Evolutionary conservation across 2,797 vertebrate species (phyloP).

Genomic region (Sylvilagus floridanus): DNA sequence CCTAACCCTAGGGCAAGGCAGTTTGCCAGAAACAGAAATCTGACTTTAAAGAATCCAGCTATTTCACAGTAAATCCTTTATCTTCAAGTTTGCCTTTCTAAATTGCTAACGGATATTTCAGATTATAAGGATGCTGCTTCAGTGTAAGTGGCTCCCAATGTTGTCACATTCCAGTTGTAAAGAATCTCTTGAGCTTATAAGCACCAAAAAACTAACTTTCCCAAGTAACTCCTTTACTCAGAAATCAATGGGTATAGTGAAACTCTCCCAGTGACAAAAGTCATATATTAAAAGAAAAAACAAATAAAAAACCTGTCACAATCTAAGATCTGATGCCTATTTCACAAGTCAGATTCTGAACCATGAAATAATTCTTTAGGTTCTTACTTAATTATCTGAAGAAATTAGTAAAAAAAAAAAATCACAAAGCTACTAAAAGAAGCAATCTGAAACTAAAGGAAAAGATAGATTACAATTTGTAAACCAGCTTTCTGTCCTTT

Average conservation of each 20-base stretch:
- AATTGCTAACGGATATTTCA: slow-evolving; percentile 42
- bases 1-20: background rate
- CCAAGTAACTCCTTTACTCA: slow-evolving; percentile 16
- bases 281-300: slow-evolving; percentile 59
- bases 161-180: slow-evolving; percentile 58
- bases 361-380: slow-evolving; percentile 23
- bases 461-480: slow-evolving; percentile 7
- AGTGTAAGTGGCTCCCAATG: slow-evolving; percentile 56
- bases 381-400: slow-evolving; percentile 55
- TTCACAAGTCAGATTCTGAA: slow-evolving; percentile 44
- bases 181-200: slow-evolving; percentile 60
- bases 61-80: slow-evolving; percentile 31
- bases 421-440: slow-evolving; percentile 18
- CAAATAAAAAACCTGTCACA: background rate
- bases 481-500: slow-evolving; percentile 40
- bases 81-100: slow-evolving; percentile 60
- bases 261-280: background rate
- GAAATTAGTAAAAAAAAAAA: background rate
- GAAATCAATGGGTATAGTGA: slow-evolving; percentile 12
- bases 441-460: slow-evolving; percentile 35
- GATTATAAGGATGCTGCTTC: slow-evolving; percentile 40
- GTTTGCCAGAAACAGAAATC: slow-evolving; percentile 64
- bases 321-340: background rate
- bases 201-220: slow-evolving; percentile 57
- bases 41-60: slow-evolving; percentile 46